A percentile compares a stretch with the other conserved stretches of the same genome.
These are phyloP conservation scores for Macaria liturata DNA, from an alignment of 2,888 invertebrate genomes.

Conservation along the genomic window DNA sequence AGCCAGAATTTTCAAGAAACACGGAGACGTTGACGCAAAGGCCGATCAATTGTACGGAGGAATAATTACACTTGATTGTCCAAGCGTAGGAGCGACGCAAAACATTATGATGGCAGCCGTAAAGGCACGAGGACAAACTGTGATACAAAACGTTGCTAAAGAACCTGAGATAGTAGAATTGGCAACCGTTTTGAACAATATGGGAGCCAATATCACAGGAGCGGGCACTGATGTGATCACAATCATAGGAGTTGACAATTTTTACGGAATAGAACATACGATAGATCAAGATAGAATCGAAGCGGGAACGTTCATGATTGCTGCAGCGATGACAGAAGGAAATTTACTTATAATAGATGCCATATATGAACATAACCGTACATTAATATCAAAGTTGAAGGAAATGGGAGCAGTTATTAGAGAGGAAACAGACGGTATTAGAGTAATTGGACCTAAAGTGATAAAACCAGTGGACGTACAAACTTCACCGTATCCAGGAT, in stretches of 20 bases:
- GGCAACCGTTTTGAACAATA: conserved; percentile 24
- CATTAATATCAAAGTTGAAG: conserved; percentile 15
- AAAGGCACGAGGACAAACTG: conserved; percentile 26
- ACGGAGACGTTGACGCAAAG: conserved; percentile 19
- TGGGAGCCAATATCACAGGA: conserved; percentile 29
- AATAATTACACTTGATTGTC: conserved; percentile 16
- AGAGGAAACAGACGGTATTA: conserved; percentile 19
- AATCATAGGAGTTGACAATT: conserved; percentile 20
- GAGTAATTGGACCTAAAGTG: conserved; percentile 20
- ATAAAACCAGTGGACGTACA: conserved; percentile 18
- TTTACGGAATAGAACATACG: conserved; percentile 16
- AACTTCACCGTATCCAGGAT: conserved; percentile 23
- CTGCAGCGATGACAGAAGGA: conserved; percentile 30
- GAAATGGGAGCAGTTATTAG: conserved; percentile 20
- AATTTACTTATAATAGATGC: conserved; percentile 23
- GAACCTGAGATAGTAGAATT: conserved; percentile 32
- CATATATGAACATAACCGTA: conserved; percentile 5
- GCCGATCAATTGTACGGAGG: conserved; percentile 16
- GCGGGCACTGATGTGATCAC: conserved; percentile 17
- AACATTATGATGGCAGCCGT: conserved; percentile 32
- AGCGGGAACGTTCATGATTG: conserved; percentile 34
- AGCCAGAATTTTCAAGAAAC: conserved; percentile 10
- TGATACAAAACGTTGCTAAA: conserved; percentile 26
- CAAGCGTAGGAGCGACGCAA: conserved; percentile 31
- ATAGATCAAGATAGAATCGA: conserved; percentile 29